Base-by-base conservation (phyloP, 2,888 invertebrate genomes). In the Drosophila antonietae region DNA sequence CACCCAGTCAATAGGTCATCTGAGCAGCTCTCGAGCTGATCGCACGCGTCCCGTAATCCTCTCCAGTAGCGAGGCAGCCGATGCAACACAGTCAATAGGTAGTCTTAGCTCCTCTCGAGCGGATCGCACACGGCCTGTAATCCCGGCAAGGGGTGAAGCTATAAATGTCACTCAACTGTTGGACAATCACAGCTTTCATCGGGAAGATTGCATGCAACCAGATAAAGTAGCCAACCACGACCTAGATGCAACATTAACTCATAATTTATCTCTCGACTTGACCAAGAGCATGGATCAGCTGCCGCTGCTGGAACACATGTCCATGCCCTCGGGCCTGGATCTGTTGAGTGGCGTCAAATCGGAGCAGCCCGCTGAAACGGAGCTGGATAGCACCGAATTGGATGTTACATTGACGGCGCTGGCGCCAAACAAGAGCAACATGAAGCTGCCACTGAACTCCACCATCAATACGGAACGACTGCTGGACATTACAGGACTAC, bases 371-470 rank as follows among this genome's bases (percentile, higher is more conserved):
- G 20, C 44, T 3, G 43, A 62, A 5, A 9, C 23, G 49, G 67
- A 63, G 6, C 12, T 46, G 5, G 64, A 72, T n/a, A 73, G 52
- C 43, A 71, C 43, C 8, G 69, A 58, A 2, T 53, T 91, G 73
- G 89, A 92, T 70, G 82, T 82, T 2, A 89, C 91, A 18, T 60
- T 91, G 57, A 84, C 73, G 15, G 80, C 80, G 43, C 60, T 89
- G 77, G 75, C 87, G 49, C 90, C 91, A 3, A 85, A 91, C 52
- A 92, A 91, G 72, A 53, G 80, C 12, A 83, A 83, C 60, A 91
- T 93, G 92, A 92, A 91, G 67, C 74, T 92, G 68, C 88, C 91
- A 1, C 79, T 93, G 3, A 92, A 91, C 52, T 92, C 92, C 0
- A 92, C 92, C 0, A 80, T 91, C 65, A 91, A 92, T 60, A 91